Evolutionary conservation across 1,140 invertebrate species (phyloP).

Genomic region (Drosophila lowei): DNA sequence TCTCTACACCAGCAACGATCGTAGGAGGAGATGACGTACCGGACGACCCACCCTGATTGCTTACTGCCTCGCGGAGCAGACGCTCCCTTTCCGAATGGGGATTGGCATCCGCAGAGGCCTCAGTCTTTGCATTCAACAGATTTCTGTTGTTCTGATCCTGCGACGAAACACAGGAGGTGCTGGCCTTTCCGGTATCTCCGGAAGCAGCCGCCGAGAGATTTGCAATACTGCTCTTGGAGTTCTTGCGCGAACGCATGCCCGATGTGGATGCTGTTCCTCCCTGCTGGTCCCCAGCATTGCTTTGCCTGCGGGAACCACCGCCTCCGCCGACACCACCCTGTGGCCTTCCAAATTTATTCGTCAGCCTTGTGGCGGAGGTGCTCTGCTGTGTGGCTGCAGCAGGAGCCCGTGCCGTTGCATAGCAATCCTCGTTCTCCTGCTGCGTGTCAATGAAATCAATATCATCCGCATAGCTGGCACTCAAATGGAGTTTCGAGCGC

Average conservation of each 20-base stretch:
- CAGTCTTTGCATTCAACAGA: constrained; percentile 73
- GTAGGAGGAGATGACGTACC: constrained; percentile 26
- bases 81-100: constrained; percentile 62
- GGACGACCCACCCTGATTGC: constrained; percentile 54
- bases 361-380: constrained; percentile 41
- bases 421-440: constrained; percentile 85
- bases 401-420: constrained; percentile 70
- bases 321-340: not conserved
- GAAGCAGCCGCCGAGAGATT: constrained; percentile 31
- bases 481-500: constrained; percentile 87
- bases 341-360: constrained; percentile 61
- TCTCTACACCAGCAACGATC: constrained; percentile 86
- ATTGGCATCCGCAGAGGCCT: constrained; percentile 32
- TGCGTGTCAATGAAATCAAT: constrained; percentile 90
- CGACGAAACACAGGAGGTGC: constrained; percentile 61
- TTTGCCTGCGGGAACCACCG: constrained; percentile 45
- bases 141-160: constrained; percentile 79
- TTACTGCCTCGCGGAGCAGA: constrained; percentile 73
- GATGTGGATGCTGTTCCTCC: constrained; percentile 12
- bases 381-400: constrained; percentile 19
- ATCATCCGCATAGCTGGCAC: constrained; percentile 86
- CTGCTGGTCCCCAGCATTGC: constrained; percentile 57
- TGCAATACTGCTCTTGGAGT: constrained; percentile 69
- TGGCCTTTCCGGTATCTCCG: constrained; percentile 43
- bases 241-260: constrained; percentile 78